Evolutionary conservation across 1,140 invertebrate species (phyloP).

Genomic region (Camponotus floridanus): DNA sequence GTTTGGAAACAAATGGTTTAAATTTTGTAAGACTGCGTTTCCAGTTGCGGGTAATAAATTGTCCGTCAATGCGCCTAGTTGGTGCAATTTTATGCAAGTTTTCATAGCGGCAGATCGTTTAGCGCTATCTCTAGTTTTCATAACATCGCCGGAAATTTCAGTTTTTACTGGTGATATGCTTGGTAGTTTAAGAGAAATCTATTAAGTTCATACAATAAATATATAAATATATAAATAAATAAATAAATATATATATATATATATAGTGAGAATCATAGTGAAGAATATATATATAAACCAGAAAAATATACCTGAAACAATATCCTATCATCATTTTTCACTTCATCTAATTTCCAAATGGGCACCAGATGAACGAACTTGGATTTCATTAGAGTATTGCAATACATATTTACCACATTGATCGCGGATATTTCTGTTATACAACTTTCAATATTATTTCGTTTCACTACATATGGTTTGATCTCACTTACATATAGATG

Average conservation of each 20-base stretch:
- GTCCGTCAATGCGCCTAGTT: conserved; percentile 92
- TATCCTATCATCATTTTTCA: fast-evolving
- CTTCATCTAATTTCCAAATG: conserved; percentile 86
- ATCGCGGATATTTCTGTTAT: conserved; percentile 90
- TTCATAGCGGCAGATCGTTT: conserved; percentile 94
- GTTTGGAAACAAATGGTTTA: conserved; percentile 85
- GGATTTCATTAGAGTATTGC: conserved; percentile 92
- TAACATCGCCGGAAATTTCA: conserved; percentile 79
- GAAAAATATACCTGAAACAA: conserved; percentile 46
- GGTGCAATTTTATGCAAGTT: conserved; percentile 91
- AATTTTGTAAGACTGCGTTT: conserved; percentile 71
- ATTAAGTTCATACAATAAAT: conserved; percentile 22
- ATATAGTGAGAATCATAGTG: not conserved
- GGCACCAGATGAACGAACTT: conserved; percentile 93
- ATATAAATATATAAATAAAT: conserved; percentile 8
- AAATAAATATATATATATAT: not conserved
- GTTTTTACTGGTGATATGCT: conserved; percentile 74
- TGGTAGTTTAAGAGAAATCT: conserved; percentile 82
- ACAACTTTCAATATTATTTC: conserved; percentile 80
- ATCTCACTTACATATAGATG: conserved; percentile 85
- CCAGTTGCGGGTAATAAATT: conserved; percentile 90
- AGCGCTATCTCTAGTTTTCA: conserved; percentile 88
- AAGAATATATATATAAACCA: not conserved
- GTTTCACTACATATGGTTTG: conserved; percentile 85
- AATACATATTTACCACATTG: conserved; percentile 92